Percentiles rank a stretch among this genome's conserved stretches.
These are phyloP conservation scores for Athene noctua DNA, from an alignment of 2,113 vertebrate species.

Conservation along the genomic window DNA sequence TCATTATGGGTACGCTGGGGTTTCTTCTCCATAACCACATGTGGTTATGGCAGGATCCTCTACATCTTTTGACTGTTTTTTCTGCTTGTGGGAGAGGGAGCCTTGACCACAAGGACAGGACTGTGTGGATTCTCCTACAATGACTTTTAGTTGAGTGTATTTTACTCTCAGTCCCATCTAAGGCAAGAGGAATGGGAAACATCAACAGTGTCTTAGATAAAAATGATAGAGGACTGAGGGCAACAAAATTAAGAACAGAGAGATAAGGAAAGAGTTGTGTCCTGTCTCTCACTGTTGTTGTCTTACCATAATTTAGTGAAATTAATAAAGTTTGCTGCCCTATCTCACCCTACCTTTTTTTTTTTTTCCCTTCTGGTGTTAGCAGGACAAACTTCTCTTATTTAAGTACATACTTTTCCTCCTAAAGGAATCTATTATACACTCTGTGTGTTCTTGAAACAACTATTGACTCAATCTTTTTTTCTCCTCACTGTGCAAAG, in stretches of 20 bases:
- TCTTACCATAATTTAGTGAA: not conserved
- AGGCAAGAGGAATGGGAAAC: not conserved
- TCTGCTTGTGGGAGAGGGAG: not conserved
- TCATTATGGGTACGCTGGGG: rapidly evolving
- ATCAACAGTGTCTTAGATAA: not conserved
- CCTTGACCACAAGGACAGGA: not conserved
- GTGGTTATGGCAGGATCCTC: not conserved
- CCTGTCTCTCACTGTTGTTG: not conserved
- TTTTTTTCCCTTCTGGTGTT: not conserved
- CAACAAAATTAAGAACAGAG: not conserved
- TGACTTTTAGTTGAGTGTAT: not conserved
- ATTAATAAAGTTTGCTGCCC: not conserved
- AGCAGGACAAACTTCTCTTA: not conserved
- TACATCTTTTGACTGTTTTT: not conserved
- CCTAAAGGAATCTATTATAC: not conserved
- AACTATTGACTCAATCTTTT: rapidly evolving
- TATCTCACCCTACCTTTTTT: not conserved
- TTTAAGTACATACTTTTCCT: not conserved
- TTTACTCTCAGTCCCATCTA: not conserved
- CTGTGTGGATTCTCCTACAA: not conserved
- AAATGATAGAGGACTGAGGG: not conserved
- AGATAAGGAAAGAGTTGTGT: not conserved
- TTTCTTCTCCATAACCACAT: not conserved
- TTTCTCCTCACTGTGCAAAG: not conserved
- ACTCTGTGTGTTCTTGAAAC: not conserved